Conservation (phyloP, 2,888 invertebrate species). For the Galerucella calmariensis region DNA sequence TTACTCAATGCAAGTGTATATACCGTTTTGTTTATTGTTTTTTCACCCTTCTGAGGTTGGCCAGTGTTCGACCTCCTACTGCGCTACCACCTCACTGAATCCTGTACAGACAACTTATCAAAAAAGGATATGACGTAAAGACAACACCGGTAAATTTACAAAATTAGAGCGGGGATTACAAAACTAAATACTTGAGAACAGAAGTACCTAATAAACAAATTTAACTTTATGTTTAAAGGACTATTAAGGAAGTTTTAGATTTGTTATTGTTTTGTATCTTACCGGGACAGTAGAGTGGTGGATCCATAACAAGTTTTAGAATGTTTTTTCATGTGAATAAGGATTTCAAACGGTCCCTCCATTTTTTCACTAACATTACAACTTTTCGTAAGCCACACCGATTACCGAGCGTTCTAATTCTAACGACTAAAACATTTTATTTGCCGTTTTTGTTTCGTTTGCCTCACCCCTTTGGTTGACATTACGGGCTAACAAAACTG, state of each 20-base stretch:
- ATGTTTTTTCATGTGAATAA: constrained; percentile 48
- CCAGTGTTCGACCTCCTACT: neutral
- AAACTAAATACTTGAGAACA: constrained; percentile 6
- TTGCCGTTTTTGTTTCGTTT: constrained; percentile 43
- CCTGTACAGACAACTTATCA: neutral
- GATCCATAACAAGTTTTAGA: constrained; percentile 59
- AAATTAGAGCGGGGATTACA: constrained; percentile 9
- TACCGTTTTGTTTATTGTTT: constrained; percentile 1
- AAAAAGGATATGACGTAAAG: constrained; percentile 18
- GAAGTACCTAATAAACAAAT: neutral
- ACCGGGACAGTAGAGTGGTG: constrained; percentile 61
- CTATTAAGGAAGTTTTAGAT: neutral
- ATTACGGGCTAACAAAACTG: constrained; percentile 56
- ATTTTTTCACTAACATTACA: constrained; percentile 60
- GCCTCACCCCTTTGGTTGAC: constrained; percentile 57
- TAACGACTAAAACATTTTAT: constrained; percentile 34
- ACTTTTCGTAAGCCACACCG: constrained; percentile 49
- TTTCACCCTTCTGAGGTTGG: neutral
- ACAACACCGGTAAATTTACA: constrained; percentile 5
- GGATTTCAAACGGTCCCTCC: constrained; percentile 55
- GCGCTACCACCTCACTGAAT: neutral
- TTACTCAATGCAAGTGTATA: neutral
- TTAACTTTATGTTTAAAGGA: neutral
- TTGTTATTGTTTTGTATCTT: constrained; percentile 48
- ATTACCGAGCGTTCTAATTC: constrained; percentile 40